Evolutionary conservation across 2,113 vertebrate genomes (phyloP), one percentile per base, ranked within the genome.

Genomic region (Gulo gulo): DNA sequence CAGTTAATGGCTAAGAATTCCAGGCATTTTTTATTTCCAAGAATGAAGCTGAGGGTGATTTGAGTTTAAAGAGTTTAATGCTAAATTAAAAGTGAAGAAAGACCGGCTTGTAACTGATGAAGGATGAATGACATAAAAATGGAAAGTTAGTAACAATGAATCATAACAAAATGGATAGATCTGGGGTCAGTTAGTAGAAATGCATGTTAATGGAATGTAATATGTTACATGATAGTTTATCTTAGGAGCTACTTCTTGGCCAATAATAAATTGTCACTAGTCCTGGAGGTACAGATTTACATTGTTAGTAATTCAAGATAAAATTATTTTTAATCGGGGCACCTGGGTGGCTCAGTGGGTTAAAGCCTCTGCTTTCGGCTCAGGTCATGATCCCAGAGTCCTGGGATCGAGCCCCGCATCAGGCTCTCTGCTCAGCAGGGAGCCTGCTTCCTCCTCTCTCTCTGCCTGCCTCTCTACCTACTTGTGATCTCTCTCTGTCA

Each of bases 51-150:
- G 39, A 15, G 47, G 2, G 1, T 57, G 29, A 81, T 88, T 69
- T 86, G 73, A 87, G 42, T 83, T 86, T 80, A 67, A 96, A 84
- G 63, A 80, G 1, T 24, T n/a, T 61, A 24, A 69, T 93, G n/a
- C 26, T 92, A 91, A 96, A 95, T 76, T 95, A 4, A 86, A 91
- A 81, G 55, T 83, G 71, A 91, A 71, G 61, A 94, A 86, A 73
- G 65, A 90, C 29, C 20, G 10, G 71, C 7, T 89, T 79, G 0
- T 82, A 83, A 57, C 34, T 57, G 31, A 31, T 61, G 24, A 83
- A 47, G 26, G 20, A 84, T 86, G 36, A 59, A 65, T 89, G 13
- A 12, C 55, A 59, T 63, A 74, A 67, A 97, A 93, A 65, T 45
- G 76, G 7, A 55, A 23, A 83, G 8, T 73, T 31, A 31, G n/a